Base-by-base conservation (phyloP, 2,113 vertebrate species). In the Ranitomeya imitator region DNA sequence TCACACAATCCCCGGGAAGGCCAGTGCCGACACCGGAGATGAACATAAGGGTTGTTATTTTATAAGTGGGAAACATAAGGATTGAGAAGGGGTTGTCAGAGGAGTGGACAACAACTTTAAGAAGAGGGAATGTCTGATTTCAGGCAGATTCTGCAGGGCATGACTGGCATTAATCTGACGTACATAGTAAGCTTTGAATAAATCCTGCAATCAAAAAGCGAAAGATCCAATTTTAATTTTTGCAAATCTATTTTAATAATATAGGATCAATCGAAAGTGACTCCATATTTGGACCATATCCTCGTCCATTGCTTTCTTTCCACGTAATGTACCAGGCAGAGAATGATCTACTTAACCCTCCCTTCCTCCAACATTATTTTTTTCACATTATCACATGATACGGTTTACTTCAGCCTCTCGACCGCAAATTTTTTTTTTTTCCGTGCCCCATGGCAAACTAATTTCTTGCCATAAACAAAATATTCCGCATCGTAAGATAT, bases 381-480 rank as follows among this genome's bases (percentile, higher is more conserved):
- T 67, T 79, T 57, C 1, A 26, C 7, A 14, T 18, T 77, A n/a
- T 31, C 78, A 80, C 78, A 80, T 80, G 78, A 80, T 80, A 16
- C 54, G 12, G 78, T 60, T 60, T 23, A 60, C 6, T 79, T 57
- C 54, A 55, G 54, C 26, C 21, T 14, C 13, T 80, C 51, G 31
- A 26, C n/a, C 15, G n/a, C 78, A 60, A 60, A 57, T 10, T 3
- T 45, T 45, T 45, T 31, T 31, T 18, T 4, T n/a, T 23, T 79
- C n/a, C 55, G 7, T 80, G 78, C 54, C 78, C 37, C n/a, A 37
- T 80, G 51, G 51, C 76, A 79, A 45, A 79, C 76, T 23, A n/a
- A 79, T 60, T 57, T 26, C 23, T n/a, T 80, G 54, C 54, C 7
- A 60, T 37, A 81, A 60, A 61, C 23, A 81, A 81, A 31, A 60